These are phyloP conservation scores for Schlechtendalia chinensis DNA, from an alignment of 1,140 invertebrate species.

Conservation along the genomic window DNA sequence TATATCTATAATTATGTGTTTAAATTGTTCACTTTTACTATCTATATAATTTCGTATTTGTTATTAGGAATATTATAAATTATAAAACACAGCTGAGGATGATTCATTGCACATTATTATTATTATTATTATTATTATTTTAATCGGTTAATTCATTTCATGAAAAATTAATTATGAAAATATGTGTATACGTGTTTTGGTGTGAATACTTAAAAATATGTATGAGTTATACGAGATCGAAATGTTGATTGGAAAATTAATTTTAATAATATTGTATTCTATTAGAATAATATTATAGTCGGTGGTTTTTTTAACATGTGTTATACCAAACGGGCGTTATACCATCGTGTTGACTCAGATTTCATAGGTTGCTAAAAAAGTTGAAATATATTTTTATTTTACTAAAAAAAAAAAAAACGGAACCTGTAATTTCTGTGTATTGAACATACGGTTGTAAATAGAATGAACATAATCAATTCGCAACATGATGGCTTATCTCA, in stretches of 20 bases:
- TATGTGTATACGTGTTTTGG: slow-evolving; percentile 1
- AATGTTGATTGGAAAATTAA: slow-evolving; percentile 1
- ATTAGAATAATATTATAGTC: slow-evolving; percentile 7
- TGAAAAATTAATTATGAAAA: background rate
- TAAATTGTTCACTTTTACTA: background rate
- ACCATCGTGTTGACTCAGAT: background rate
- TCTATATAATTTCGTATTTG: slow-evolving; percentile 12
- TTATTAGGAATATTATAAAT: slow-evolving; percentile 10
- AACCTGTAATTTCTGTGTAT: background rate
- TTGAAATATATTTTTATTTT: no score
- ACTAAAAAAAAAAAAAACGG: no score
- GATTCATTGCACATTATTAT: background rate
- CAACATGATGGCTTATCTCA: no score
- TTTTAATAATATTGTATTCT: slow-evolving; percentile 27
- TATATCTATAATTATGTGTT: background rate
- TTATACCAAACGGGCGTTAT: background rate
- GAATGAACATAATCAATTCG: background rate
- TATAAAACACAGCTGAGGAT: background rate
- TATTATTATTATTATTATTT: background rate
- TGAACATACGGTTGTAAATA: background rate
- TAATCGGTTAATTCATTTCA: background rate
- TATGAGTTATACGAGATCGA: background rate
- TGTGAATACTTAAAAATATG: slow-evolving; percentile 9
- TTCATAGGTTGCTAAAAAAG: no score
- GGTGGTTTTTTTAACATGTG: slow-evolving; percentile 1